A percentile compares a stretch with the other conserved stretches of the same genome.
Evolutionary conservation across 2,888 invertebrate species (phyloP).

Genomic region (Ophonus ardosiacus): DNA sequence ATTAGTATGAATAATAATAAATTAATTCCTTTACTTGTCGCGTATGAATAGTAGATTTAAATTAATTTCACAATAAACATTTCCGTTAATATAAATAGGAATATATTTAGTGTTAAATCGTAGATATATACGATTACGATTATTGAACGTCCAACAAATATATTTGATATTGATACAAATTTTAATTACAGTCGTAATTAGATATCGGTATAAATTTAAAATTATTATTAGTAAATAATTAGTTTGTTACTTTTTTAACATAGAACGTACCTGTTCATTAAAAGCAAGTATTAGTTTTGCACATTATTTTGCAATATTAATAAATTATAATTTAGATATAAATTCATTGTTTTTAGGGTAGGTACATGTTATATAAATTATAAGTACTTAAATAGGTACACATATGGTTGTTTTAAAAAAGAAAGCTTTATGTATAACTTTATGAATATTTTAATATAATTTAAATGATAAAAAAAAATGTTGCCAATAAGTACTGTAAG

Average conservation of each 20-base stretch:
- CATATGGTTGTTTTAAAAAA: too few relatives aligned
- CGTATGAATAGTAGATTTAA: neutral
- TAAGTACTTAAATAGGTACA: too few relatives aligned
- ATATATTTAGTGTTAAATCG: neutral
- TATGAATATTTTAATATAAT: too few relatives aligned
- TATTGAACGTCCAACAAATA: neutral
- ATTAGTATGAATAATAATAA: neutral
- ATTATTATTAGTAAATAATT: neutral
- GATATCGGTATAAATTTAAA: neutral
- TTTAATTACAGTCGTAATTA: neutral
- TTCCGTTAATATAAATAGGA: neutral
- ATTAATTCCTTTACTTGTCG: neutral
- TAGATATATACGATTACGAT: neutral
- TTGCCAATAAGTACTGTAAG: too few relatives aligned
- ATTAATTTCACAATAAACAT: neutral
- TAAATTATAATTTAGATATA: too few relatives aligned
- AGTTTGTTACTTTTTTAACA: neutral
- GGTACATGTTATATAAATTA: too few relatives aligned
- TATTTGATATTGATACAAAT: neutral
- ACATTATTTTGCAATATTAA: too few relatives aligned
- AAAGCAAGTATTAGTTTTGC: too few relatives aligned
- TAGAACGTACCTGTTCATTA: too few relatives aligned
- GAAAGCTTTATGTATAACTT: too few relatives aligned
- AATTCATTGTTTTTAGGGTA: too few relatives aligned
- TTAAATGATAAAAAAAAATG: too few relatives aligned